A percentile compares a stretch with the other conserved stretches of the same genome.
These are phyloP conservation scores for Ctenopoma kingsleyae DNA, from an alignment of 2,797 vertebrate genomes.

Conservation along the genomic window DNA sequence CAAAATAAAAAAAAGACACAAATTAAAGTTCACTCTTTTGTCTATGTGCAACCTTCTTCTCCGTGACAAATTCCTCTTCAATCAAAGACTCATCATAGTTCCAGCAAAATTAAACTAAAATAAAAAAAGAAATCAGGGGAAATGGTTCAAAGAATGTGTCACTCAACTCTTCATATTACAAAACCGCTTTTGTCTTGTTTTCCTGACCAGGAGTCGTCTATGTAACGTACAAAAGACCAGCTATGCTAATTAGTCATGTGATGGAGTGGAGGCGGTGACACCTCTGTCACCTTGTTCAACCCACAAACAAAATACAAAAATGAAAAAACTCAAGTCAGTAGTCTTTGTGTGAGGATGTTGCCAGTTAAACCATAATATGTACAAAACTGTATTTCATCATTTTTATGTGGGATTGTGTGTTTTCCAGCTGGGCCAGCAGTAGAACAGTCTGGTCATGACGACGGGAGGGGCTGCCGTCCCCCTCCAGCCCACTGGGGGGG, in stretches of 20 bases:
- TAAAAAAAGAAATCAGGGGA: not conserved
- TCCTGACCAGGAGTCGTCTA: slow-evolving; percentile 86
- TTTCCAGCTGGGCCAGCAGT: slow-evolving; percentile 91
- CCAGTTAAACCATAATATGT: slow-evolving; percentile 94
- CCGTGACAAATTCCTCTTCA: slow-evolving; percentile 82
- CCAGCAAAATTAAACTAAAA: slow-evolving; percentile 80
- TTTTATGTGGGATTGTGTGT: slow-evolving; percentile 61
- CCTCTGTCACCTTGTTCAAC: slow-evolving; percentile 77
- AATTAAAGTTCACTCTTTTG: slow-evolving; percentile 96
- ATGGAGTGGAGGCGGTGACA: slow-evolving; percentile 41
- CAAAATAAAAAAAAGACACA: slow-evolving; percentile 93
- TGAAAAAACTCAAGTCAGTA: slow-evolving; percentile 83
- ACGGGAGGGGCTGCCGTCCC: slow-evolving; percentile 78
- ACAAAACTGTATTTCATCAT: slow-evolving; percentile 88
- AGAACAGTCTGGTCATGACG: slow-evolving; percentile 86
- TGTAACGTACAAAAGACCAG: slow-evolving; percentile 91
- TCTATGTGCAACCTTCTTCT: slow-evolving; percentile 97
- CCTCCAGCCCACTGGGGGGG: slow-evolving; percentile 88
- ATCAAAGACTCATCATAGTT: slow-evolving; percentile 85
- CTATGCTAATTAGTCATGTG: slow-evolving; percentile 89
- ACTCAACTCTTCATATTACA: slow-evolving; percentile 93
- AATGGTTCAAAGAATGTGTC: slow-evolving; percentile 67
- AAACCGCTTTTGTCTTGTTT: slow-evolving; percentile 72
- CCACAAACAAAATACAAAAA: slow-evolving; percentile 88
- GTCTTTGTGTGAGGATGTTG: slow-evolving; percentile 92